phyloP scores from a whole-genome alignment of 1,140 invertebrate genomes.

The Drosophila kanapiae region DNA sequence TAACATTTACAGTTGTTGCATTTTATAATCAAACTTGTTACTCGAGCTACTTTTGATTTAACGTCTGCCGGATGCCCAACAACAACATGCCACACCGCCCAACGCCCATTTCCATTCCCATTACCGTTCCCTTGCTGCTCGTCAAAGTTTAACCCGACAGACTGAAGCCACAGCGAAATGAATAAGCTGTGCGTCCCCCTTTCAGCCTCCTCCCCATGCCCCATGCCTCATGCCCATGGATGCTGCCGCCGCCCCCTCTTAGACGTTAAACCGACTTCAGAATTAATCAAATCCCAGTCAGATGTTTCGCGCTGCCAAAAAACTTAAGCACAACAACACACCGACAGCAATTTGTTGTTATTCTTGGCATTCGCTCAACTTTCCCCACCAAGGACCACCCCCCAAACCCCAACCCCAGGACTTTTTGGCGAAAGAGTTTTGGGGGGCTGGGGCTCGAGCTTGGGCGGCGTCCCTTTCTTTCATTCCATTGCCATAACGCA shows the following conservation, averaged over 20 bases:
- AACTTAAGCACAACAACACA: constrained; percentile 76
- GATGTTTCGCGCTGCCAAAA: constrained; percentile 81
- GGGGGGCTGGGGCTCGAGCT: not conserved
- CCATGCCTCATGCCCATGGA: not conserved
- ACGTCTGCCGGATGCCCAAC: constrained; percentile 51
- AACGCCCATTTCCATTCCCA: not conserved
- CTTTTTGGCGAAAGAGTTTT: constrained; percentile 65
- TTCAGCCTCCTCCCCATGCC: not conserved
- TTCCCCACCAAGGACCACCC: constrained; percentile 13
- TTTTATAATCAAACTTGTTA: constrained; percentile 81
- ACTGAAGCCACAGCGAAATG: constrained; percentile 74
- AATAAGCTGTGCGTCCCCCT: constrained; percentile 55
- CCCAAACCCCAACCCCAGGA: constrained; percentile 11
- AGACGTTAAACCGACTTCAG: constrained; percentile 81
- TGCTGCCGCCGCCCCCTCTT: constrained; percentile 5
- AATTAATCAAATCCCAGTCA: constrained; percentile 82
- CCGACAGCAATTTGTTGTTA: constrained; percentile 66
- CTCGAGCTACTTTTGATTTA: constrained; percentile 71
- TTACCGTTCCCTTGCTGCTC: constrained; percentile 43
- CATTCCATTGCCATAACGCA: constrained; percentile 76
- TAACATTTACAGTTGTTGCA: constrained; percentile 82
- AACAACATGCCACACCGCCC: not conserved
- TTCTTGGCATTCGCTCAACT: constrained; percentile 59
- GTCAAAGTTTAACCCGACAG: constrained; percentile 78
- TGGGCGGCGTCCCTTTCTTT: constrained; percentile 39